A percentile compares a stretch with the other conserved stretches of the same genome.
Evolutionary conservation across 2,888 invertebrate species (phyloP).

Genomic region (Pheosia tremula): DNA sequence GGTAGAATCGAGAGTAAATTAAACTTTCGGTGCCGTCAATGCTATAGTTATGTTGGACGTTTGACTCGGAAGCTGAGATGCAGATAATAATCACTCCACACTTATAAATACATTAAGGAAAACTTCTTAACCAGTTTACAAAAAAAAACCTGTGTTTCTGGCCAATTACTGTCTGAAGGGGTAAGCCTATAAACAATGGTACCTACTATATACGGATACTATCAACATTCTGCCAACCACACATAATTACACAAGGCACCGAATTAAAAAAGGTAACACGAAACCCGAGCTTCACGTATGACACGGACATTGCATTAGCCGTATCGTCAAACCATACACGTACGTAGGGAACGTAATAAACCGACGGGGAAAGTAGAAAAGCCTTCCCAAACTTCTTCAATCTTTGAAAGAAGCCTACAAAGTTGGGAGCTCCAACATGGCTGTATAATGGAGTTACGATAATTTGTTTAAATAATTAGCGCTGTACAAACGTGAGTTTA

Average conservation of each 20-base stretch:
- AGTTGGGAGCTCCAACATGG: conserved; percentile 31
- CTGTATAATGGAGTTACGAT: conserved; percentile 40
- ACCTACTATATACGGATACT: background rate
- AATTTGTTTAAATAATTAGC: conserved; percentile 53
- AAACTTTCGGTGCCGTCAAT: conserved; percentile 42
- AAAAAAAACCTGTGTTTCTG: too few species aligned
- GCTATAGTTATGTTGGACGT: background rate
- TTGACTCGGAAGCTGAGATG: background rate
- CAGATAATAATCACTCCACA: background rate
- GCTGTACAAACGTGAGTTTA: conserved; percentile 41
- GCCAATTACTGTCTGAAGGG: too few species aligned
- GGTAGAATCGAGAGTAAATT: conserved; percentile 29
- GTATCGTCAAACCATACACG: conserved; percentile 41
- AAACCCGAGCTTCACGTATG: conserved; percentile 26
- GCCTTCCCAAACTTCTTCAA: background rate
- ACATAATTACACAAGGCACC: conserved; percentile 47
- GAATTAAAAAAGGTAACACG: conserved; percentile 40
- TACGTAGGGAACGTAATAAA: conserved; percentile 31
- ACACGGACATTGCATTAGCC: conserved; percentile 19
- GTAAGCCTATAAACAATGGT: too few species aligned
- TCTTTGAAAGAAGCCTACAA: conserved; percentile 34
- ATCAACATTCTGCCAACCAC: conserved; percentile 46
- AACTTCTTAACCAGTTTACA: too few species aligned
- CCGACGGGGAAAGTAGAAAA: conserved; percentile 39
- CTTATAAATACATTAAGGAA: too few species aligned